These are phyloP conservation scores for Lampris incognitus DNA, from an alignment of 2,113 vertebrate genomes.

Conservation along the genomic window DNA sequence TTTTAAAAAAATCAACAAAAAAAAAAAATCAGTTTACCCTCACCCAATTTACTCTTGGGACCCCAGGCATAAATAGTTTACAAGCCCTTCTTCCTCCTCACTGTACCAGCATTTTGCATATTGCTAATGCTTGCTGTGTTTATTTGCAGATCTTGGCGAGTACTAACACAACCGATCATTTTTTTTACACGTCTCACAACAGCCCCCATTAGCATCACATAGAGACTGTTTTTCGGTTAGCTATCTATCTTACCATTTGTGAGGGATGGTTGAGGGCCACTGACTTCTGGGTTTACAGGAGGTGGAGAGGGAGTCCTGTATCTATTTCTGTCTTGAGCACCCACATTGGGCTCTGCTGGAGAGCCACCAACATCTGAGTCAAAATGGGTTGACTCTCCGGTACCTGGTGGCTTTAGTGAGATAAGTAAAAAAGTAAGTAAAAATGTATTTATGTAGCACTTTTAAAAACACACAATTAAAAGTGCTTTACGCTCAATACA, in stretches of 20 bases:
- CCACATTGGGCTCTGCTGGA: conserved; percentile 3
- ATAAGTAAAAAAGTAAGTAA: conserved; percentile 15
- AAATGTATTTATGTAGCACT: too few species aligned
- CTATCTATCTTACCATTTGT: conserved; percentile 65
- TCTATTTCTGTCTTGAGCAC: conserved; percentile 27
- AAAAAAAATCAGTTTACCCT: conserved; percentile 11
- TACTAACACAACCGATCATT: conserved; percentile 50
- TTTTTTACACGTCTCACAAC: conserved; percentile 45
- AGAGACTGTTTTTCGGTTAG: conserved; percentile 32
- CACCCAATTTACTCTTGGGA: conserved; percentile 19
- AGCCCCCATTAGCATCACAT: conserved; percentile 15
- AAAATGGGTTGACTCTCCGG: conserved; percentile 26
- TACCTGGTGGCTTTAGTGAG: conserved; percentile 51
- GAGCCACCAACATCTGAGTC: conserved; percentile 7
- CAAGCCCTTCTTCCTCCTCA: conserved; percentile 36
- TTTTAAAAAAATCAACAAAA: too few species aligned
- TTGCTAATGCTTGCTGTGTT: conserved; percentile 49
- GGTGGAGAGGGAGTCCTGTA: conserved; percentile 16
- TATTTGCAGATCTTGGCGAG: conserved; percentile 60
- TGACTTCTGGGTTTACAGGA: conserved; percentile 44
- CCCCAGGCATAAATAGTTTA: conserved; percentile 30
- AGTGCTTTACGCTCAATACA: too few species aligned
- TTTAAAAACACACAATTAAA: too few species aligned
- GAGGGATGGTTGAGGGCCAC: conserved; percentile 36
- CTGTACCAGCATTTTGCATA: conserved; percentile 55